Evolutionary conservation across 2,888 invertebrate genomes (phyloP).

Genomic region (Lasius fuliginosus): DNA sequence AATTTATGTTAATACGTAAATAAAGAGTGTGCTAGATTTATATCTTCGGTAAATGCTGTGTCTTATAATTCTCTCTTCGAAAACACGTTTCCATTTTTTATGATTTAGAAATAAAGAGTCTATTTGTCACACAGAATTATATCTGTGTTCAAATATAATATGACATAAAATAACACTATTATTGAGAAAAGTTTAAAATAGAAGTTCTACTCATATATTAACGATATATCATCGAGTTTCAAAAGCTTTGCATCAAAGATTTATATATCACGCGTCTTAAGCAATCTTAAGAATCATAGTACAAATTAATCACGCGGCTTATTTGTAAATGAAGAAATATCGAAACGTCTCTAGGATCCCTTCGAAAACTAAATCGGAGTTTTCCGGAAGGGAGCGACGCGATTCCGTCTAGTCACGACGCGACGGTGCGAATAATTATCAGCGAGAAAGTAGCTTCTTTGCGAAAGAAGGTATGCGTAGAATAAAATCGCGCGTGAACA

Average conservation of each 20-base stretch:
- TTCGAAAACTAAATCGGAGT: neutral
- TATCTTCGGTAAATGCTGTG: no score
- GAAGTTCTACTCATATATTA: neutral
- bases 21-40: no score
- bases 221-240: neutral
- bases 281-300: neutral
- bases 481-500: conserved; percentile 43
- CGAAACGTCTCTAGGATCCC: neutral
- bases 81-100: no score
- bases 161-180: neutral
- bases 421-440: conserved; percentile 64
- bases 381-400: conserved; percentile 7
- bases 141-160: neutral
- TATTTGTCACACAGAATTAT: no score
- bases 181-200: neutral
- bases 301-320: conserved; percentile 23
- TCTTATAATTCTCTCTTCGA: no score
- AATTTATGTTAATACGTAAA: no score
- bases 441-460: conserved; percentile 46
- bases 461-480: conserved; percentile 42
- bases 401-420: conserved; percentile 44
- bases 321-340: conserved; percentile 22
- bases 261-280: neutral
- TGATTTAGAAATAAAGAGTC: no score
- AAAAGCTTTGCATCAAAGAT: neutral